These are phyloP conservation scores for Laticauda colubrina DNA, from an alignment of 2,113 vertebrate species.

Conservation along the genomic window DNA sequence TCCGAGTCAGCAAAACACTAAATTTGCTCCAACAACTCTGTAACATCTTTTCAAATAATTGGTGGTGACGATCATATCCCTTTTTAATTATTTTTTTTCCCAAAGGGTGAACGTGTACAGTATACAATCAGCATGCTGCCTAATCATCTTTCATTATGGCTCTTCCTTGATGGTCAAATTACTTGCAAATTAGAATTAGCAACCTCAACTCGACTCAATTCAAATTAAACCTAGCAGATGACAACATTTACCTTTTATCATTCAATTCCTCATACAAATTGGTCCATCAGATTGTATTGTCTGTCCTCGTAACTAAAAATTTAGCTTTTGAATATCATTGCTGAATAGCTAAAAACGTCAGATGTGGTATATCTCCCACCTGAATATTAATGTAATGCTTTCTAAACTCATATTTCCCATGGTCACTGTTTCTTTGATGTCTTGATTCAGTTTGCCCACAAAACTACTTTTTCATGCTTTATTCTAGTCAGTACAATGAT, in stretches of 20 bases:
- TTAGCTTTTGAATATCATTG: neutral
- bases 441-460: neutral
- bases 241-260: neutral
- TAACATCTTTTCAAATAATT: neutral
- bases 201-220: neutral
- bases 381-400: neutral
- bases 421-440: neutral
- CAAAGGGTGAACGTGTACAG: neutral
- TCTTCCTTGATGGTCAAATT: constrained; percentile 13
- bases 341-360: neutral
- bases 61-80: neutral
- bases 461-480: neutral
- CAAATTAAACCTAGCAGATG: neutral
- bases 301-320: neutral
- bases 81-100: neutral
- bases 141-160: constrained; percentile 17
- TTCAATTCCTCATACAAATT: neutral
- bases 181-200: constrained; percentile 1
- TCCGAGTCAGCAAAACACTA: neutral
- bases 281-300: neutral
- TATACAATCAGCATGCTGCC: neutral
- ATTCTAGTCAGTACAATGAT: neutral
- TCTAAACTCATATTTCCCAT: neutral
- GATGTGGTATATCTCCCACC: neutral
- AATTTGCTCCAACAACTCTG: neutral